Conservation (phyloP, 2,113 vertebrate genomes). For the Perca schrenkii region DNA sequence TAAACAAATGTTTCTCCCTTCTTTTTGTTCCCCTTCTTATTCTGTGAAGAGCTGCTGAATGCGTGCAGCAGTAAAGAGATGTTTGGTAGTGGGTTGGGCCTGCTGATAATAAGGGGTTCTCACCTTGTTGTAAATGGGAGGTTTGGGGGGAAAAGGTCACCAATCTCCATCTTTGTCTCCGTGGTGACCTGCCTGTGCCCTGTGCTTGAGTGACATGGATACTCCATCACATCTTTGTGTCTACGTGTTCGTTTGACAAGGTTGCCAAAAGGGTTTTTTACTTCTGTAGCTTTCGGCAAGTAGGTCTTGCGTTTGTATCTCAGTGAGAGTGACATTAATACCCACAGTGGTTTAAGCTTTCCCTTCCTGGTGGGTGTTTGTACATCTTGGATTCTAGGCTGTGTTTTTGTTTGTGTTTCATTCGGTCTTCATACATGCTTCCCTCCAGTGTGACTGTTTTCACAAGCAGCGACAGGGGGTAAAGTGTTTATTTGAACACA, state of each 20-base stretch:
- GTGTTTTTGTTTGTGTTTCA: slow-evolving; percentile 35
- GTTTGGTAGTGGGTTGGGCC: slow-evolving; percentile 65
- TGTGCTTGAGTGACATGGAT: slow-evolving; percentile 43
- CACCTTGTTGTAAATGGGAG: slow-evolving; percentile 76
- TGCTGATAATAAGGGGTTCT: slow-evolving; percentile 60
- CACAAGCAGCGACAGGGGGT: slow-evolving; percentile 65
- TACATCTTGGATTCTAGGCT: slow-evolving; percentile 12
- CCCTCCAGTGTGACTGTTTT: slow-evolving; percentile 47
- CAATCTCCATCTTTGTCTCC: slow-evolving; percentile 55
- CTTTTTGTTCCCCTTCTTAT: slow-evolving; percentile 65
- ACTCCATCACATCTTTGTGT: slow-evolving; percentile 48
- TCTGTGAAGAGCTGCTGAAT: slow-evolving; percentile 54
- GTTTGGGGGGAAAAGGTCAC: slow-evolving; percentile 63
- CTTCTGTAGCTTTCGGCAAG: slow-evolving; percentile 36
- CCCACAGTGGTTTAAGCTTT: slow-evolving; percentile 17
- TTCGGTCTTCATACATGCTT: slow-evolving; percentile 41
- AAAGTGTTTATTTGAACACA: slow-evolving; percentile 77
- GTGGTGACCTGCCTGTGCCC: slow-evolving; percentile 70
- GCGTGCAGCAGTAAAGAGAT: slow-evolving; percentile 39
- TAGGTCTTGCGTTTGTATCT: neutral
- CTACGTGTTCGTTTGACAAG: slow-evolving; percentile 23
- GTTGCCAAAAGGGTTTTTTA: slow-evolving; percentile 18
- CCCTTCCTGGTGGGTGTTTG: neutral
- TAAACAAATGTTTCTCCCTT: slow-evolving; percentile 76
- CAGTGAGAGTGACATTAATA: slow-evolving; percentile 28